Evolutionary conservation across 2,113 vertebrate species (phyloP).

Genomic region (Coreoperca whiteheadi): DNA sequence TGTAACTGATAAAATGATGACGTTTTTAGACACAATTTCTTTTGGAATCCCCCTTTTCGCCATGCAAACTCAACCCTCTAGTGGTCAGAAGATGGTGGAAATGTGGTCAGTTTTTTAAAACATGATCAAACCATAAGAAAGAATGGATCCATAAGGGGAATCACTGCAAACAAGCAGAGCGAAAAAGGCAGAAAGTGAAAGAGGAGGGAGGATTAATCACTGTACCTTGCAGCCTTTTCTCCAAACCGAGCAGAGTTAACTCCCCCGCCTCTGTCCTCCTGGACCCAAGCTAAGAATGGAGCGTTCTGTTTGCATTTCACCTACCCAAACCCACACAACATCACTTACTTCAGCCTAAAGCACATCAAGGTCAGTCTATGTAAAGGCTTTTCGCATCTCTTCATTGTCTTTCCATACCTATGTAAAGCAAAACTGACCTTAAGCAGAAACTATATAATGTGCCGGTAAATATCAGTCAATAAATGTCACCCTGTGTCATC

Average conservation of each 20-base stretch:
- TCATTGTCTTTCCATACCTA: constrained; percentile 30
- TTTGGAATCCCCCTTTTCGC: background rate
- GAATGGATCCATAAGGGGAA: constrained; percentile 22
- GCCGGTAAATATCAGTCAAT: constrained; percentile 31
- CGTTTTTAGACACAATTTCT: background rate
- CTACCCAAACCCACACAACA: constrained; percentile 72
- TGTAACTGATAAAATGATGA: background rate
- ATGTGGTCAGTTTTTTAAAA: background rate
- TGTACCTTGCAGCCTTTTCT: constrained; percentile 75
- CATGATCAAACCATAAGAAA: constrained; percentile 5
- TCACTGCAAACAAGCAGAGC: constrained; percentile 32
- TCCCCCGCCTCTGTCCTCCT: constrained; percentile 71
- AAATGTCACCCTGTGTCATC: constrained; percentile 50
- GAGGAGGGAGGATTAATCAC: constrained; percentile 68
- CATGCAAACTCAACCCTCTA: background rate
- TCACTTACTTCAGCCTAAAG: constrained; percentile 62
- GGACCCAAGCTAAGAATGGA: constrained; percentile 74
- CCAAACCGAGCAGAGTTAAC: constrained; percentile 79
- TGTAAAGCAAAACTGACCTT: constrained; percentile 44
- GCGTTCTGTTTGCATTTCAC: constrained; percentile 84
- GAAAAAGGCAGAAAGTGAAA: constrained; percentile 49
- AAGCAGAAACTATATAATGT: constrained; percentile 20
- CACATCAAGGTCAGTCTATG: constrained; percentile 66
- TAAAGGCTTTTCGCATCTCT: constrained; percentile 55
- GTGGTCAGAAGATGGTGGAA: background rate